These are phyloP conservation scores for Rhopalosiphum maidis DNA, from an alignment of 1,140 invertebrate species.

Conservation along the genomic window DNA sequence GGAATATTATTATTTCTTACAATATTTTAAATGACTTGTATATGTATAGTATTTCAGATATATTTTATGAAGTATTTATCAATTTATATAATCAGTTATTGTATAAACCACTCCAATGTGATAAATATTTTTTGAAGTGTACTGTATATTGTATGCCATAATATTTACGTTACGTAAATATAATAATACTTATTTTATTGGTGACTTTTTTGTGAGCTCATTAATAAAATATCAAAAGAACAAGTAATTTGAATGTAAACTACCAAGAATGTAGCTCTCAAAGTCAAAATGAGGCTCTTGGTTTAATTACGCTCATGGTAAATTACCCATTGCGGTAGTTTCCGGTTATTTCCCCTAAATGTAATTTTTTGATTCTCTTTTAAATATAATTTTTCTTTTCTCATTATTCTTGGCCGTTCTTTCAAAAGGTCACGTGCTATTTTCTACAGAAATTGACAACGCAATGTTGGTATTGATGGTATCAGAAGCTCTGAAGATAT, in stretches of 20 bases:
- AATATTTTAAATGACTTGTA: not conserved
- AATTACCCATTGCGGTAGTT: conserved; percentile 27
- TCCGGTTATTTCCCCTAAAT: not conserved
- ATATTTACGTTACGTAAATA: conserved; percentile 1
- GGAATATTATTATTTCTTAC: not conserved
- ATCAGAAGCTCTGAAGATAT: not conserved
- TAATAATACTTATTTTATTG: conserved; percentile 7
- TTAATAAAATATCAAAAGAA: conserved; percentile 48
- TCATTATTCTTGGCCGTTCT: not conserved
- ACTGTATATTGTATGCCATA: not conserved
- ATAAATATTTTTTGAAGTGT: not conserved
- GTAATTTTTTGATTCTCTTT: not conserved
- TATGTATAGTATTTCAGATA: not conserved
- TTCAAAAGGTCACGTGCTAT: not conserved
- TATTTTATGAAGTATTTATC: not conserved
- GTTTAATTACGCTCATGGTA: conserved; percentile 45
- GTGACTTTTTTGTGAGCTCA: not conserved
- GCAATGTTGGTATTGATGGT: too few relatives aligned
- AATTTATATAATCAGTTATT: not conserved
- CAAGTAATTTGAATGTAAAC: conserved; percentile 29
- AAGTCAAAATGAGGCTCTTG: not conserved
- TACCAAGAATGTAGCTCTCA: not conserved
- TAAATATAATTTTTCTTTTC: conserved; percentile 19
- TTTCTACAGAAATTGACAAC: not conserved
- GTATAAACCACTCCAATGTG: not conserved